phyloP scores from a whole-genome alignment of 2,888 invertebrate genomes.

The Hemaris fuciformis region DNA sequence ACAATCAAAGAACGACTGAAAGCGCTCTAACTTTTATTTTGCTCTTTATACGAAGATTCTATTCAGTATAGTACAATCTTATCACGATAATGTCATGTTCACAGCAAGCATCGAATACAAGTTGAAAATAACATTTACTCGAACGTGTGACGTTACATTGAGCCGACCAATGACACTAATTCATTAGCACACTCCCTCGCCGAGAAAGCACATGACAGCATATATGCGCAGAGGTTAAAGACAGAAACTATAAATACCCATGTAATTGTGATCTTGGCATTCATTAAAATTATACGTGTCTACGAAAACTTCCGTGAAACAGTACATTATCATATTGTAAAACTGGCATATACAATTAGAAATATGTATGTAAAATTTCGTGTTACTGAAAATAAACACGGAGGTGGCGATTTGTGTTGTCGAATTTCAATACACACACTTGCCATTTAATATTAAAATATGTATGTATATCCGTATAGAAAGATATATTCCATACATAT shows the following conservation, averaged over 20 bases:
- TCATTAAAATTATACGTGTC: not conserved
- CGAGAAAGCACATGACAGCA: constrained; percentile 48
- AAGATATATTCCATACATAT: not conserved
- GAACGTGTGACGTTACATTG: constrained; percentile 55
- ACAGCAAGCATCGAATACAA: constrained; percentile 43
- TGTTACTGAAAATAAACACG: not conserved
- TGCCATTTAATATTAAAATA: not conserved
- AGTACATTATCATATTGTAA: constrained; percentile 29
- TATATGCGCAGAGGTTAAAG: constrained; percentile 54
- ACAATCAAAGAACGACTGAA: constrained; percentile 38
- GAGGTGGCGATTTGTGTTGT: not conserved
- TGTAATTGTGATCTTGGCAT: constrained; percentile 35
- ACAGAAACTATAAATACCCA: constrained; percentile 42
- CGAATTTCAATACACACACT: not conserved
- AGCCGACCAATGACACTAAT: constrained; percentile 51
- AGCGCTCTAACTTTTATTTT: constrained; percentile 31
- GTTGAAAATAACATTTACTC: constrained; percentile 57
- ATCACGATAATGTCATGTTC: constrained; percentile 56
- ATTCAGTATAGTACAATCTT: constrained; percentile 46
- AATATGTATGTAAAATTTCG: not conserved
- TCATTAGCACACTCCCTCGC: constrained; percentile 64
- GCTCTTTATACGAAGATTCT: constrained; percentile 53
- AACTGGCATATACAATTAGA: constrained; percentile 19
- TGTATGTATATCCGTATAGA: not conserved
- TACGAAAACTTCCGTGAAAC: constrained; percentile 24